Conservation (phyloP, 2,797 vertebrate species). For the Cichlasoma orientale region DNA sequence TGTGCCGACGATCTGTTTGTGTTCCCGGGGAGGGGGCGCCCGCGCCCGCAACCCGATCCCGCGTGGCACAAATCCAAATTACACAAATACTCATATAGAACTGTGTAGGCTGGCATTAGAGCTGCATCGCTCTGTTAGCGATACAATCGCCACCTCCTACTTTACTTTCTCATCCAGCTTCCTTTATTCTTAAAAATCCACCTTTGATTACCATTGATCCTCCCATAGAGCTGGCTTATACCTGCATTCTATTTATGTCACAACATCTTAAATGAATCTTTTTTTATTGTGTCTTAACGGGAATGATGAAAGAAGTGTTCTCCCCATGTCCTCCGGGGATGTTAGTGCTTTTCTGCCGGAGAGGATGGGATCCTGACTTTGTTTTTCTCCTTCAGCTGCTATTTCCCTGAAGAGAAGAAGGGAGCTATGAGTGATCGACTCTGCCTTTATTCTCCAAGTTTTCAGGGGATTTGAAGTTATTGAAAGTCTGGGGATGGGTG, state of each 20-base stretch:
- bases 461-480: constrained; percentile 77
- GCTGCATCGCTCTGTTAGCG: not conserved
- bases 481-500: constrained; percentile 72
- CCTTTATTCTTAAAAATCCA: constrained; percentile 47
- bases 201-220: constrained; percentile 63
- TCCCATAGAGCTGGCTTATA: constrained; percentile 22
- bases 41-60: constrained; percentile 22
- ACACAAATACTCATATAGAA: constrained; percentile 42
- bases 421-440: constrained; percentile 76
- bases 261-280: constrained; percentile 66
- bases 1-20: constrained; percentile 37
- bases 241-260: constrained; percentile 49
- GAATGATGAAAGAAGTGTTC: constrained; percentile 65
- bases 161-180: constrained; percentile 1
- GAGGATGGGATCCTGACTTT: constrained; percentile 73
- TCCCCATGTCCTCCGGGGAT: constrained; percentile 54
- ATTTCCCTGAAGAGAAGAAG: constrained; percentile 76
- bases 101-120: constrained; percentile 33
- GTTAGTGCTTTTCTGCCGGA: constrained; percentile 43
- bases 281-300: constrained; percentile 65
- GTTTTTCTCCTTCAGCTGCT: constrained; percentile 77
- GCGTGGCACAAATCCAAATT: constrained; percentile 37
- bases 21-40: constrained; percentile 17
- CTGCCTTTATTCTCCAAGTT: constrained; percentile 73
- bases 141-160: not conserved